These are phyloP conservation scores for Bothrops alternatus DNA, from an alignment of 2,797 vertebrate species.

Conservation along the genomic window DNA sequence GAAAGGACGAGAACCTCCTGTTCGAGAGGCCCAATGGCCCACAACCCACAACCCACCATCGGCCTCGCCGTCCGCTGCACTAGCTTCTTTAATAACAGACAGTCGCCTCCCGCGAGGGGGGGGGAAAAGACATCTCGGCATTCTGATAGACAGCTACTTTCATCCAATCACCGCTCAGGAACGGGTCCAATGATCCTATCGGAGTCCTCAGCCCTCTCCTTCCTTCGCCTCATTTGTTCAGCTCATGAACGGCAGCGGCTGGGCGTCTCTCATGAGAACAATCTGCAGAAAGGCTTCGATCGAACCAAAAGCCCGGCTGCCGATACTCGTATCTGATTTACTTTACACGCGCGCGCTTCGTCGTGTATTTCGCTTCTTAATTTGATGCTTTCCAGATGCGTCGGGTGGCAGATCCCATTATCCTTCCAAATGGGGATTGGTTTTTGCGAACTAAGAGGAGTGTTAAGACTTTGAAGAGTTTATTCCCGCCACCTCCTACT, in stretches of 20 bases:
- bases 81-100: not conserved
- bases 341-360: not conserved
- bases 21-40: not conserved
- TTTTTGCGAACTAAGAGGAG: not conserved
- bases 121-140: fast-evolving
- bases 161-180: not conserved
- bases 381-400: not conserved
- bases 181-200: too few species aligned
- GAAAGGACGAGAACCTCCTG: not conserved
- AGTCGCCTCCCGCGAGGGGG: too few species aligned
- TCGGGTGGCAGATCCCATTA: not conserved
- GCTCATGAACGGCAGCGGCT: not conserved
- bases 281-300: not conserved
- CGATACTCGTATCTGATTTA: not conserved
- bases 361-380: not conserved
- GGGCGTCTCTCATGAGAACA: not conserved
- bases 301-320: not conserved
- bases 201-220: not conserved
- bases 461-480: not conserved
- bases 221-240: not conserved
- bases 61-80: fast-evolving
- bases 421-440: not conserved
- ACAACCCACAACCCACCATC: fast-evolving
- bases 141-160: not conserved
- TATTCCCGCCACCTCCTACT: not conserved